These are phyloP conservation scores for Malacoraja senta DNA, from an alignment of 2,797 vertebrate species.

Conservation along the genomic window DNA sequence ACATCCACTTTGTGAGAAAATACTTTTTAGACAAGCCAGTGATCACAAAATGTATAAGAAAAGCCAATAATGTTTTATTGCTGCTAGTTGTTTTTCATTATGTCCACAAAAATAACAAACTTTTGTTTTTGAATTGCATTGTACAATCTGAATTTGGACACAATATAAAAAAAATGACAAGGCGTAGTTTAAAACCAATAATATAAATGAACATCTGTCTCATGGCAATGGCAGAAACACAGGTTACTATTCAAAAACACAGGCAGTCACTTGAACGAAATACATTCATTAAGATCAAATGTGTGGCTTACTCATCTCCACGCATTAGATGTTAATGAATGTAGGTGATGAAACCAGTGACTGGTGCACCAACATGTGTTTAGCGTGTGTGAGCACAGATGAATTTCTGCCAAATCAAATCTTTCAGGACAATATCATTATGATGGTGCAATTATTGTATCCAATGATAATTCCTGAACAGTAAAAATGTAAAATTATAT, in stretches of 20 bases:
- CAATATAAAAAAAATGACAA: neutral
- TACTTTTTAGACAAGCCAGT: neutral
- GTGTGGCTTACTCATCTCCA: no score
- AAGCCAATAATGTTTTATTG: neutral
- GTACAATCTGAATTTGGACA: neutral
- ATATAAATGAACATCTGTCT: neutral
- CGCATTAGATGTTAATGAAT: no score
- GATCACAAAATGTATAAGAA: neutral
- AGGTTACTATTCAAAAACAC: neutral
- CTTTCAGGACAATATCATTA: neutral
- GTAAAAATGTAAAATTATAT: neutral
- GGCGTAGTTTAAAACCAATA: neutral
- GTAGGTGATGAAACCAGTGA: no score
- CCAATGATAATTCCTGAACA: neutral
- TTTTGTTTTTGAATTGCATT: neutral
- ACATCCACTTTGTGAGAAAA: neutral
- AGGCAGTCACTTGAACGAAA: no score
- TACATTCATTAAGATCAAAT: no score
- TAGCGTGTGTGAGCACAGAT: no score
- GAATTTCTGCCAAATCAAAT: neutral
- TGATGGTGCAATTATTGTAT: neutral
- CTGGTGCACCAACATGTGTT: no score
- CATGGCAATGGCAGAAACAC: neutral
- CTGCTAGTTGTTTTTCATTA: neutral
- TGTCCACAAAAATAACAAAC: neutral